Evolutionary conservation across 2,797 vertebrate genomes (phyloP).

Genomic region (Loris lydekkerianus): DNA sequence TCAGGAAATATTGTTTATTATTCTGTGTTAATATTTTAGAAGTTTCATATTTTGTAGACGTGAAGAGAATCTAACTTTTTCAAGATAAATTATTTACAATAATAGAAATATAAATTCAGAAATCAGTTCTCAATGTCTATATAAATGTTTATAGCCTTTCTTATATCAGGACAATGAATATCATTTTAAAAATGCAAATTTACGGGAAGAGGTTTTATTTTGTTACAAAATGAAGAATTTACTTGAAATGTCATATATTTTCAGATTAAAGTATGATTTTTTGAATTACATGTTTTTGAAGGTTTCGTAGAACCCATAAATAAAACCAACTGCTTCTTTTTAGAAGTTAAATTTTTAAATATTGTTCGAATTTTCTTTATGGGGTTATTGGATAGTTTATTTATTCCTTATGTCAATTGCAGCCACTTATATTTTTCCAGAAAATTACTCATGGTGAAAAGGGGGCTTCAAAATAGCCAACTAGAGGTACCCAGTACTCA

Average conservation of each 20-base stretch:
- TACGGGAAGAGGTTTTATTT: not conserved
- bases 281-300: not conserved
- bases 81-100: not conserved
- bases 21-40: not conserved
- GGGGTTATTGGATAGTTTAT: not conserved
- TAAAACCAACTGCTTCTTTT: constrained; percentile 9
- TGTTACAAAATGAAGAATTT: constrained; percentile 22
- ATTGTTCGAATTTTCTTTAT: not conserved
- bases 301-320: not conserved
- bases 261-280: not conserved
- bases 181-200: constrained; percentile 17
- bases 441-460: not conserved
- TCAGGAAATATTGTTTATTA: not conserved
- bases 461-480: not conserved
- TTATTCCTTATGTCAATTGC: not conserved
- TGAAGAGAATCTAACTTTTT: constrained; percentile 35
- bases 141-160: not conserved
- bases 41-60: not conserved
- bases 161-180: constrained; percentile 10
- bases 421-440: not conserved
- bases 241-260: not conserved
- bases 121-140: not conserved
- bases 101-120: constrained; percentile 6
- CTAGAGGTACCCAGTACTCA: not conserved
- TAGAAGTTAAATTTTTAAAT: not conserved